These are phyloP conservation scores for Rhogogaster chlorosoma DNA, from an alignment of 2,888 invertebrate genomes.

Conservation along the genomic window DNA sequence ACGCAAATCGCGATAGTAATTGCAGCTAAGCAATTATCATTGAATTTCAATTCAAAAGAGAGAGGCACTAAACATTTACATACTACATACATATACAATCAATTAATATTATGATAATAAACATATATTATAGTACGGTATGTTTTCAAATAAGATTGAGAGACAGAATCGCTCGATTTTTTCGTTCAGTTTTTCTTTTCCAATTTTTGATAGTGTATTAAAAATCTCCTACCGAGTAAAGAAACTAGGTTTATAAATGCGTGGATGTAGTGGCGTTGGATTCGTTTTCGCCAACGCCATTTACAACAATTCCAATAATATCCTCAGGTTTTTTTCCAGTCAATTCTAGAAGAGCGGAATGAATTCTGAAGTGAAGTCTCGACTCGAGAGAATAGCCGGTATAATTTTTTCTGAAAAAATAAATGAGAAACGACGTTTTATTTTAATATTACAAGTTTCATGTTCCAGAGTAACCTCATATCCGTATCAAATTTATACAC, in stretches of 20 bases:
- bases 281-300: constrained; percentile 20
- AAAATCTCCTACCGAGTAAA: not conserved
- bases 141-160: not conserved
- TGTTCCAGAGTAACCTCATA: not conserved
- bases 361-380: constrained; percentile 93
- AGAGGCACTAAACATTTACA: not conserved
- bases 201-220: not conserved
- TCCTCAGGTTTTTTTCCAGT: constrained; percentile 72
- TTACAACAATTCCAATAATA: constrained; percentile 13
- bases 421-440: not conserved
- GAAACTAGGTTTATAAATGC: constrained; percentile 1
- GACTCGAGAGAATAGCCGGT: constrained; percentile 94
- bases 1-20: not conserved
- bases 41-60: not conserved
- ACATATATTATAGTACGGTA: not conserved
- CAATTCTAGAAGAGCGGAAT: constrained; percentile 83
- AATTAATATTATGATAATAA: not conserved
- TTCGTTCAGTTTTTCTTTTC: not conserved
- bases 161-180: not conserved
- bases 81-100: not conserved
- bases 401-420: constrained; percentile 88
- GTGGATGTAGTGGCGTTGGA: constrained; percentile 8
- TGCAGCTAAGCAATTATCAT: not conserved
- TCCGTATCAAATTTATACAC: constrained; percentile 67
- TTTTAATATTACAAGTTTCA: not conserved